Evolutionary conservation across 1,140 invertebrate genomes (phyloP).

Genomic region (Neocloeon triangulifer): DNA sequence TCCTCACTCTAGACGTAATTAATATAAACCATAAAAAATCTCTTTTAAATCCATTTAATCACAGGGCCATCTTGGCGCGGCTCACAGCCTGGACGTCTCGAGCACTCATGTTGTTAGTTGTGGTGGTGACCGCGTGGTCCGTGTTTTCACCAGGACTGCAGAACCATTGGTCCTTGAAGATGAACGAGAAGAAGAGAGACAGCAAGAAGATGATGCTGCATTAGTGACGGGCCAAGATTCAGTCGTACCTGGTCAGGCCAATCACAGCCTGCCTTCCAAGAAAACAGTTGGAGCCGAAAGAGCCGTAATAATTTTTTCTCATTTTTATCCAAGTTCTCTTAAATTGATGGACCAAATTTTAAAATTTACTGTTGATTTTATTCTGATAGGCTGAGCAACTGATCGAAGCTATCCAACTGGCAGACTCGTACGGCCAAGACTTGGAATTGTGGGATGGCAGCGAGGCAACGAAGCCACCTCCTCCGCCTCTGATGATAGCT

Average conservation of each 20-base stretch:
- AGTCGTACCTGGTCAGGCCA: constrained; percentile 39
- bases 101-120: constrained; percentile 54
- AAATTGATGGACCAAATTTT: constrained; percentile 2
- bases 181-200: constrained; percentile 63
- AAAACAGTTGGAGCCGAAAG: constrained; percentile 82
- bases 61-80: constrained; percentile 57
- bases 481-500: constrained; percentile 51
- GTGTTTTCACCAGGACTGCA: constrained; percentile 67
- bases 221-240: constrained; percentile 44
- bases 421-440: constrained; percentile 36
- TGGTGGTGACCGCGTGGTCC: constrained; percentile 71
- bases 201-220: constrained; percentile 40
- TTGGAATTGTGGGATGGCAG: constrained; percentile 15
- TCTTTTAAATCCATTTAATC: not conserved
- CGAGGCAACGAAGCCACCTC: constrained; percentile 21
- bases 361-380: constrained; percentile 4
- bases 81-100: too few relatives aligned
- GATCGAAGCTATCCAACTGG: constrained; percentile 65
- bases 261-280: constrained; percentile 58
- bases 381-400: constrained; percentile 56
- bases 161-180: constrained; percentile 85
- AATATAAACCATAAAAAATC: constrained; percentile 3
- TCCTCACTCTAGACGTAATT: constrained; percentile 61
- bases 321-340: not conserved
- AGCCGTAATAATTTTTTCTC: constrained; percentile 27